Percentiles rank a stretch among this genome's conserved stretches.
Conservation (phyloP, 2,797 vertebrate genomes). For the Poecilia velifera region DNA sequence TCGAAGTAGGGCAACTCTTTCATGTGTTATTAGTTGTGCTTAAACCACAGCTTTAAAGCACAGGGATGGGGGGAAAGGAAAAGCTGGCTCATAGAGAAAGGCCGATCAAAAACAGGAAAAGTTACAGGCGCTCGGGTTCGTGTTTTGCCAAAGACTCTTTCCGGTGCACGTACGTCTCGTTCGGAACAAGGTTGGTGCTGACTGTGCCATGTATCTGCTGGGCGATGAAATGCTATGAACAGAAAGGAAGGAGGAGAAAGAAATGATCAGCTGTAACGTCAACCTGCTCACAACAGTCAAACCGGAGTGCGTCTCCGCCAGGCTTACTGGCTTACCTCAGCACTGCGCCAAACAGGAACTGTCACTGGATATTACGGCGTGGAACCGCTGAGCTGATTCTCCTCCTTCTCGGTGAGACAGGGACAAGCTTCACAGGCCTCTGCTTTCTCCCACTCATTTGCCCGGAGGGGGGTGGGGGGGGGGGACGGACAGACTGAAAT, state of each 20-base stretch:
- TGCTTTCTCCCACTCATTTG: slow-evolving; percentile 43
- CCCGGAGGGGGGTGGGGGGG: slow-evolving; percentile 16
- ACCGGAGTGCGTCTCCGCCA: slow-evolving; percentile 50
- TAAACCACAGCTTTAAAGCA: slow-evolving; percentile 33
- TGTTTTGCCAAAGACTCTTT: slow-evolving; percentile 21
- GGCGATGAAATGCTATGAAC: neutral
- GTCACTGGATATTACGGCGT: slow-evolving; percentile 76
- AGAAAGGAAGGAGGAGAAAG: slow-evolving; percentile 3
- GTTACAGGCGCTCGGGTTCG: slow-evolving; percentile 56
- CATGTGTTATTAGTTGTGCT: slow-evolving; percentile 61
- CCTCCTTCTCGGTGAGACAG: slow-evolving; percentile 50
- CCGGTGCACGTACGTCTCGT: neutral
- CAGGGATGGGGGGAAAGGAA: neutral
- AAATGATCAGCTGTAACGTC: slow-evolving; percentile 39
- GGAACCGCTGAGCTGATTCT: slow-evolving; percentile 59
- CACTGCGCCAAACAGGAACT: slow-evolving; percentile 69
- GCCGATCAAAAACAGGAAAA: slow-evolving; percentile 34
- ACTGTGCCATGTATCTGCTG: slow-evolving; percentile 3
- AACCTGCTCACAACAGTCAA: slow-evolving; percentile 50
- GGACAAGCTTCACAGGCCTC: slow-evolving; percentile 34
- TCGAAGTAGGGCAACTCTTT: slow-evolving; percentile 62
- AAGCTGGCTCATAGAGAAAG: slow-evolving; percentile 20
- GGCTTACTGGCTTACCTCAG: slow-evolving; percentile 72
- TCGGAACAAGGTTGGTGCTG: neutral
- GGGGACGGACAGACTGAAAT: slow-evolving; percentile 50